These are phyloP conservation scores for Ormia ochracea DNA, from an alignment of 2,888 invertebrate genomes.

Conservation along the genomic window DNA sequence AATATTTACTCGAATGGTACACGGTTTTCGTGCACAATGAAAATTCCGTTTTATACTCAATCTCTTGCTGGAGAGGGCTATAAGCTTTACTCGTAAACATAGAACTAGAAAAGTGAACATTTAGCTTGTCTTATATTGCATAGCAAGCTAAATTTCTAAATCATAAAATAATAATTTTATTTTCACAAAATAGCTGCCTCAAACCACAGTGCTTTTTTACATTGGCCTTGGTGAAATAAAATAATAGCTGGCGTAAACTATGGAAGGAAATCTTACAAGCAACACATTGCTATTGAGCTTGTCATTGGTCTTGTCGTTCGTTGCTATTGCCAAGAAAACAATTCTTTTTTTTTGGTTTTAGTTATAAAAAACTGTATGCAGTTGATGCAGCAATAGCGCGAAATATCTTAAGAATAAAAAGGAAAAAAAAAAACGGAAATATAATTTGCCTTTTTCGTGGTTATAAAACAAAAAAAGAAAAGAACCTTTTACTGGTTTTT, in stretches of 20 bases:
- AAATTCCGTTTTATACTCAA: too few species aligned
- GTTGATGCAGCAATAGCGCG: background rate
- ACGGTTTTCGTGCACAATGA: too few species aligned
- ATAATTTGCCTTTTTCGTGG: slow-evolving; percentile 58
- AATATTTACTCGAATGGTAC: too few species aligned
- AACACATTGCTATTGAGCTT: slow-evolving; percentile 48
- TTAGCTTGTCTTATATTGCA: too few species aligned
- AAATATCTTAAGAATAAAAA: slow-evolving; percentile 39
- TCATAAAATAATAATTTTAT: too few species aligned
- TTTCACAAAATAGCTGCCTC: background rate
- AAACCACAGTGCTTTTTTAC: slow-evolving; percentile 8
- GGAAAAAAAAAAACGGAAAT: slow-evolving; percentile 43
- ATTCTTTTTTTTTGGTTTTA: slow-evolving; percentile 10
- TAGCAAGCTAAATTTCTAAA: too few species aligned
- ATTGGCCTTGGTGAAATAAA: background rate
- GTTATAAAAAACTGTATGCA: slow-evolving; percentile 7
- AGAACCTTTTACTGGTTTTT: background rate
- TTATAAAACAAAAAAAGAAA: slow-evolving; percentile 15
- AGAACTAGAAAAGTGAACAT: too few species aligned
- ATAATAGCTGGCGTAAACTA: slow-evolving; percentile 15
- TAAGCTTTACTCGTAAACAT: too few species aligned
- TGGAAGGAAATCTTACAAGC: slow-evolving; percentile 9
- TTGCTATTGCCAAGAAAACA: slow-evolving; percentile 21
- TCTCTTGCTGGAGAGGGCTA: too few species aligned
- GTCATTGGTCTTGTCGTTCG: slow-evolving; percentile 42